Evolutionary conservation across 1,140 invertebrate species (phyloP), one percentile per base, ranked within the genome.

Genomic region (Hestina assimilis): DNA sequence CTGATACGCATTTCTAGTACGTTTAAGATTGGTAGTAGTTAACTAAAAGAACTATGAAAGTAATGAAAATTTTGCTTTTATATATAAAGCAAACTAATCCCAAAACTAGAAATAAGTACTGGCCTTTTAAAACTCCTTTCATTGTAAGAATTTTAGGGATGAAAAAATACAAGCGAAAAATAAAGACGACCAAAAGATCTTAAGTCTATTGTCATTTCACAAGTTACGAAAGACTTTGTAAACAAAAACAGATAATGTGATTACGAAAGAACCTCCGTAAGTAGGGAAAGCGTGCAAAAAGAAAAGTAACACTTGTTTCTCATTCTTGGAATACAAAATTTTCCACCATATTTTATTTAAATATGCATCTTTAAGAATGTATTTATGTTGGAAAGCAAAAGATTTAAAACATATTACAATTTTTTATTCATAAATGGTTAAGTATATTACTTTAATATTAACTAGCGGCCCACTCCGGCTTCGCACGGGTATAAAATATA

Each of bases 171-270:
- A 48, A 21, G 31, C 26, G 20, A 35, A 35, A 23, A 48, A 35
- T 48, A 23, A 38, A 48, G 28, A 38, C 17, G 46, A 17, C 46
- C 23, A 11, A 45, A 53, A 53, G 12, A 53, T 43, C 19, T 43
- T 43, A 53, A 53, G 41, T 53, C 41, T 31, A 53, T 53, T 45
- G 51, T 28, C 40, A 43, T 53, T 53, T 53, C 40, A n/a, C 51
- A 17, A 53, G 51, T 53, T 45, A 43, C 15, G 26, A 43, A 53
- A 33, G 40, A 53, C 51, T 53, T 35, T 53, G 51, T 53, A 45
- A 53, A 53, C 51, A 43, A 53, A 53, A 53, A 53, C 26, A 53
- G 51, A 53, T 53, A 53, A 53, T 35, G 28, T 45, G 51, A 53
- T 53, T 53, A 53, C 41, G 41, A 14, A 31, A 53, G 51, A 53